phyloP scores from a whole-genome alignment of 2,113 vertebrate species.

The Zonotrichia leucophrys region DNA sequence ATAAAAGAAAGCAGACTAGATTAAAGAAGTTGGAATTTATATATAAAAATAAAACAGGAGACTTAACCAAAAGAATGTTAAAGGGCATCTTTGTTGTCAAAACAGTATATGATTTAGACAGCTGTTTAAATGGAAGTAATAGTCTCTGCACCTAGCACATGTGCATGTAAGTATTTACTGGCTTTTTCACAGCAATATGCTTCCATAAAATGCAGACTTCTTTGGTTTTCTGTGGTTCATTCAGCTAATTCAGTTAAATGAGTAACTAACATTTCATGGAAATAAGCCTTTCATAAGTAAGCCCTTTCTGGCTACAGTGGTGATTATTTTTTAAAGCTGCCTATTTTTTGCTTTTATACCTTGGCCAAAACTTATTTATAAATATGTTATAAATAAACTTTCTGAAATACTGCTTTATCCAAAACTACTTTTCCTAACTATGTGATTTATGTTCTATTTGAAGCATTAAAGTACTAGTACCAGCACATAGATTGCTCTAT shows the following conservation, averaged over 20 bases:
- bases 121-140: neutral
- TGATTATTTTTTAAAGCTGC: neutral
- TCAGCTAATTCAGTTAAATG: neutral
- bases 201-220: neutral
- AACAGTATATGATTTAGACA: slow-evolving; percentile 1
- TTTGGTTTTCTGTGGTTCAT: neutral
- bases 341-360: neutral
- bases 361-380: neutral
- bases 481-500: neutral
- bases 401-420: neutral
- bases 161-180: neutral
- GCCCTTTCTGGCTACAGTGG: neutral
- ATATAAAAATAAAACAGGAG: neutral
- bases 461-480: neutral
- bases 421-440: neutral
- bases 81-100: slow-evolving; percentile 22
- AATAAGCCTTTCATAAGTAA: neutral
- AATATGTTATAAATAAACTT: neutral
- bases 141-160: neutral
- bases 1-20: neutral
- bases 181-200: neutral
- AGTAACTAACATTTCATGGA: neutral
- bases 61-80: neutral
- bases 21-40: neutral
- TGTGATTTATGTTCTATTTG: neutral